Base-by-base conservation (phyloP, 2,113 vertebrate species). In the Malurus melanocephalus region DNA sequence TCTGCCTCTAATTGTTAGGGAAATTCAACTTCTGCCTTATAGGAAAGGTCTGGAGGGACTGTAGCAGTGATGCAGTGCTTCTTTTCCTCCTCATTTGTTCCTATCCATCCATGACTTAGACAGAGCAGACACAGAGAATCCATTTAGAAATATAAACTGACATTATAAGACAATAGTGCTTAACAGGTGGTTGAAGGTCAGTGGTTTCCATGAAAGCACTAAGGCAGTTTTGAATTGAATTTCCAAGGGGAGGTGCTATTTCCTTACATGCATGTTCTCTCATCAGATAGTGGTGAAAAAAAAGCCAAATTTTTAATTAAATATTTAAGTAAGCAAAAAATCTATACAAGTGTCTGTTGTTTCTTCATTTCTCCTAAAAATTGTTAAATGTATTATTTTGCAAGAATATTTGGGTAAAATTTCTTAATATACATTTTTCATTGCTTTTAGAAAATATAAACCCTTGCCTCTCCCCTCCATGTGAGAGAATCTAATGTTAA, bases 381-480 rank as follows among this genome's bases (percentile, higher is more conserved):
- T 23, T 82, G 66, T 67, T 48, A 52, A 16, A 48, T 68, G 3
- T 24, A 43, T 15, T 83, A 7, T 43, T 77, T 52, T 61, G 14
- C 14, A 80, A 22, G 14, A 53, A 57, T 45, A 2, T n/a, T 77
- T 45, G n/a, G 10, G 6, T 64, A 27, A 85, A 78, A 40, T 40
- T 22, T 12, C 72, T 9, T 20, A 68, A 57, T 21, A 55, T 10
- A 8, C 56, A 48, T 68, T 57, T 60, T 28, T 56, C 0, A 3
- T 35, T 48, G 3, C 2, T 65, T 79, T 64, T 56, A 43, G 26
- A 91, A 75, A 85, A 67, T 27, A 55, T 3, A 32, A 3, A 1
- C 2, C 11, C 10, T 48, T 22, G 7, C 4, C 4, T 3, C 2
- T 5, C 3, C 8, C 5, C 5, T 1, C 12, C 0, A 0, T 23